Evolutionary conservation across 2,888 invertebrate species (phyloP).

Genomic region (Apodemia zela): DNA sequence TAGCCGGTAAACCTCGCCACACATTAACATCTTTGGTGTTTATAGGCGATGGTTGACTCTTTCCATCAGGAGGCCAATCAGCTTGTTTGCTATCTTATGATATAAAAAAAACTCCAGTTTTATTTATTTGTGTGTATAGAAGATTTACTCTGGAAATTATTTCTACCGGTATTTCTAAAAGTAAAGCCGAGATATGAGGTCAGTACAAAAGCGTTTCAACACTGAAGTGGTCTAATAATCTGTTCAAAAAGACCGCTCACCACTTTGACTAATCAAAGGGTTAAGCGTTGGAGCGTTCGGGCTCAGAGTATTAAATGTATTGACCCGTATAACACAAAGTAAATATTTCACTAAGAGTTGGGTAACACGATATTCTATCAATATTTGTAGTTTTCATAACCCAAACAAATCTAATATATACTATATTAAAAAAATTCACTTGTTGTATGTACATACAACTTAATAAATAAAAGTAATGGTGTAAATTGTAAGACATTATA

Average conservation of each 20-base stretch:
- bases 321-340: slow-evolving; percentile 1
- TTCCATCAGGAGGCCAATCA: too few species aligned
- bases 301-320: slow-evolving; percentile 1
- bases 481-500: too few species aligned
- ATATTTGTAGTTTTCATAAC: background rate
- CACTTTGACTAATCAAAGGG: slow-evolving; percentile 2
- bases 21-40: too few species aligned
- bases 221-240: background rate
- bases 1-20: too few species aligned
- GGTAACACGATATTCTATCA: background rate
- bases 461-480: too few species aligned
- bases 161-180: background rate
- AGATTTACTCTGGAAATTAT: too few species aligned
- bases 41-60: too few species aligned
- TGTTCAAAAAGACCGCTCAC: slow-evolving; percentile 1
- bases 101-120: too few species aligned
- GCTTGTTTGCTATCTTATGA: too few species aligned
- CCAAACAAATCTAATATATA: background rate
- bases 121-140: too few species aligned
- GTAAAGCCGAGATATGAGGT: background rate
- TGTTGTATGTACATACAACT: too few species aligned
- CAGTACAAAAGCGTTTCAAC: background rate
- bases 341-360: background rate
- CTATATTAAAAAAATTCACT: too few species aligned
- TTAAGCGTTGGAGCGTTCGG: slow-evolving; percentile 5